Percentiles rank a stretch among this genome's conserved stretches.
phyloP scores from a whole-genome alignment of 2,113 vertebrate genomes.

The Mesoclemmys tuberculata region DNA sequence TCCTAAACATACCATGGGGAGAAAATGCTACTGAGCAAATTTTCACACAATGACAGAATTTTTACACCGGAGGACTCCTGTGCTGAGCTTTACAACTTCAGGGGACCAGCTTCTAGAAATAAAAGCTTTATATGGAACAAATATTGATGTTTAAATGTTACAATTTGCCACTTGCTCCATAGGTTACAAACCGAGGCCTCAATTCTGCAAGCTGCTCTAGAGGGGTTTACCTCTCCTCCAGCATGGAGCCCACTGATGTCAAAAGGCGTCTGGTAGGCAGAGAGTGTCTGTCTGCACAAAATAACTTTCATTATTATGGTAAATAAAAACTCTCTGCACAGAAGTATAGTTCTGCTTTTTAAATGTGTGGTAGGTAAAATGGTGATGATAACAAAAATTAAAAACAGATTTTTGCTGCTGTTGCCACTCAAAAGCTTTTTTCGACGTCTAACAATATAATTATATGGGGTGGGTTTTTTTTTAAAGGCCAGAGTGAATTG shows the following conservation, averaged over 20 bases:
- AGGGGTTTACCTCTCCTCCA: neutral
- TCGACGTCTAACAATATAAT: neutral
- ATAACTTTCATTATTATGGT: neutral
- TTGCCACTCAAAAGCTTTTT: neutral
- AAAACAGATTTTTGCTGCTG: neutral
- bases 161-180: neutral
- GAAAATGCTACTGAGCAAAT: conserved; percentile 38
- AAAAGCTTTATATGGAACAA: neutral
- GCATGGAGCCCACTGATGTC: neutral
- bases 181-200: neutral
- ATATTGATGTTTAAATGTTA: neutral
- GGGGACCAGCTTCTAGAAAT: neutral
- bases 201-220: neutral
- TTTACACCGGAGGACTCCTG: neutral
- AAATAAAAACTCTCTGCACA: neutral
- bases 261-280: neutral
- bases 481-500: neutral
- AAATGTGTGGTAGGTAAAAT: neutral
- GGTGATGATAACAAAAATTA: neutral
- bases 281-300: neutral
- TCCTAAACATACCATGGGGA: conserved; percentile 40
- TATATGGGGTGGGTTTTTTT: neutral
- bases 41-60: neutral
- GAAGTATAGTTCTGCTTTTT: neutral
- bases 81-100: neutral